phyloP scores from a whole-genome alignment of 1,140 invertebrate genomes.

The Drosophila pseudoananassae region DNA sequence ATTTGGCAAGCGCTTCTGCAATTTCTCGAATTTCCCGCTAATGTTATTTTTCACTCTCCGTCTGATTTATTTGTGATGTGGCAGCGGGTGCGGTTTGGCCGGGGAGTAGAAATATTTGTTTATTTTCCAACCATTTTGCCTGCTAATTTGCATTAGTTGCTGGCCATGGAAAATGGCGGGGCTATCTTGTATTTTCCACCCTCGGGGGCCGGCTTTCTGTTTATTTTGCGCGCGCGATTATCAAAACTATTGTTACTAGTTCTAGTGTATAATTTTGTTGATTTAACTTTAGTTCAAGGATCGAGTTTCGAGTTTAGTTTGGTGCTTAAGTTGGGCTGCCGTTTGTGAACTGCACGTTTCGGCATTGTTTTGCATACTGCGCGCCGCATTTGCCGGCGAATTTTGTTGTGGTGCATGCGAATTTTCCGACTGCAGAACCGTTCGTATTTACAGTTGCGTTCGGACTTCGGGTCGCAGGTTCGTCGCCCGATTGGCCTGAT shows the following conservation, averaged over 20 bases:
- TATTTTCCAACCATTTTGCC: constrained; percentile 60
- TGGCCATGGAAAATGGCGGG: constrained; percentile 24
- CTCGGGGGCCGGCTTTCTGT: not conserved
- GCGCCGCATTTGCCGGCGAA: constrained; percentile 72
- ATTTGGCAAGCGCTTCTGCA: constrained; percentile 64
- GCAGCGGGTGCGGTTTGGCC: constrained; percentile 1
- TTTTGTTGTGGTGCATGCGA: constrained; percentile 76
- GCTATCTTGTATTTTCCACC: not conserved
- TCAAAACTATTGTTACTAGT: constrained; percentile 13
- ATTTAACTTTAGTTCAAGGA: constrained; percentile 18
- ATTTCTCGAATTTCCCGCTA: constrained; percentile 49
- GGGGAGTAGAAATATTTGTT: constrained; percentile 62
- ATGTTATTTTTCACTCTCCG: constrained; percentile 69
- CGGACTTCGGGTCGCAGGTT: constrained; percentile 53
- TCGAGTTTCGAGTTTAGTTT: constrained; percentile 3
- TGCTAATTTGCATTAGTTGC: constrained; percentile 66
- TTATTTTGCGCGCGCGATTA: constrained; percentile 17
- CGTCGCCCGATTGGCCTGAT: constrained; percentile 67
- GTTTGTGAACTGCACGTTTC: constrained; percentile 73
- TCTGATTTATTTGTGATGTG: constrained; percentile 63
- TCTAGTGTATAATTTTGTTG: constrained; percentile 19
- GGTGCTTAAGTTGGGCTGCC: not conserved
- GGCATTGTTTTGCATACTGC: constrained; percentile 79
- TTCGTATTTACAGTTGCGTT: constrained; percentile 23
- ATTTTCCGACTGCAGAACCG: constrained; percentile 59